Conservation (phyloP, 1,140 invertebrate species). For the Dreissena polymorpha region DNA sequence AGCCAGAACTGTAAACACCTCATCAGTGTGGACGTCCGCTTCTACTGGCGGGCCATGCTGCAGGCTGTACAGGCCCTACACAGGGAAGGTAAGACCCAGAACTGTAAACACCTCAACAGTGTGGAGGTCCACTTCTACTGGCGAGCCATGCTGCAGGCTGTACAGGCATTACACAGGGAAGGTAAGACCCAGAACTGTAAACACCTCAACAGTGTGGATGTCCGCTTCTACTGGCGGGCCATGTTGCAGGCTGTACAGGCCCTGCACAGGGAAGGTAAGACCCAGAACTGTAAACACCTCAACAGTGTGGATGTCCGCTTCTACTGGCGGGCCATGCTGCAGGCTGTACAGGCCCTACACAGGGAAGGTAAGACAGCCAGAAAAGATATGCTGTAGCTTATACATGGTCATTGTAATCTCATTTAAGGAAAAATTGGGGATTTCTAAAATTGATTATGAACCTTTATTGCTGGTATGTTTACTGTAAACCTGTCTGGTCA, state of each 20-base stretch:
- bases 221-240: slow-evolving; percentile 95
- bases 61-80: slow-evolving; percentile 92
- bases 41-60: slow-evolving; percentile 97
- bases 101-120: slow-evolving; percentile 83
- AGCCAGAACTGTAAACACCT: slow-evolving; percentile 81
- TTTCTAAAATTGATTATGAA: too few species aligned
- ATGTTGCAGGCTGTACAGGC: slow-evolving; percentile 95
- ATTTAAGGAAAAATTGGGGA: too few species aligned
- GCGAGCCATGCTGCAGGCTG: slow-evolving; percentile 95
- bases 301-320: slow-evolving; percentile 87
- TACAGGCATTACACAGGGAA: too few species aligned
- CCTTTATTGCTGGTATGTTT: too few species aligned
- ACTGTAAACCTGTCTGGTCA: too few species aligned
- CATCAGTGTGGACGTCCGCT: slow-evolving; percentile 86
- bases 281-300: slow-evolving; percentile 81
- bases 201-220: slow-evolving; percentile 83
- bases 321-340: slow-evolving; percentile 97
- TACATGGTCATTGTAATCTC: too few species aligned
- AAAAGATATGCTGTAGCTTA: too few species aligned
- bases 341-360: slow-evolving; percentile 86
- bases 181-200: slow-evolving; percentile 77
- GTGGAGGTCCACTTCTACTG: slow-evolving; percentile 92
- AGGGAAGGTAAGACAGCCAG: too few species aligned
- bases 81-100: too few species aligned
- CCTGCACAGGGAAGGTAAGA: too few species aligned